Evolutionary conservation across 2,113 vertebrate species (phyloP).

Genomic region (Lepus americanus): DNA sequence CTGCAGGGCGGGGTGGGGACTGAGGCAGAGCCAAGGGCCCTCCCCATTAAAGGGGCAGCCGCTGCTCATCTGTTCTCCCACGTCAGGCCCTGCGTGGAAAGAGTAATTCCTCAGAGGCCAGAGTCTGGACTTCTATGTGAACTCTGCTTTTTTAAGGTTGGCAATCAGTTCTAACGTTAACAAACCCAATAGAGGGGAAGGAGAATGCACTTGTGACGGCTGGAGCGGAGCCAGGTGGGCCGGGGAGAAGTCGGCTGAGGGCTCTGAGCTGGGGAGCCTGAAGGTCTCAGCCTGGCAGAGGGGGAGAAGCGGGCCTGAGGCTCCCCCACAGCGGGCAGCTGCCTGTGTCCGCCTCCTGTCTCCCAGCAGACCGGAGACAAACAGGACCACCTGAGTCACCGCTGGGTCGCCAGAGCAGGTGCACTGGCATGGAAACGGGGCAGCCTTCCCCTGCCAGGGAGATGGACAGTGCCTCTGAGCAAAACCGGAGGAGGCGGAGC

Average conservation of each 20-base stretch:
- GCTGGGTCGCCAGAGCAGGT: background rate
- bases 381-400: background rate
- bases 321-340: background rate
- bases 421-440: background rate
- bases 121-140: slow-evolving; percentile 32
- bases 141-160: slow-evolving; percentile 55
- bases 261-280: background rate
- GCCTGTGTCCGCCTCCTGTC: background rate
- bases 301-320: background rate
- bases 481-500: background rate
- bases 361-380: background rate
- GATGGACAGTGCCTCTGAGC: background rate
- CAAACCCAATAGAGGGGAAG: background rate
- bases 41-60: background rate
- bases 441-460: background rate
- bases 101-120: background rate
- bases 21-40: background rate
- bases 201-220: background rate
- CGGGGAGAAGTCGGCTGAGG: background rate
- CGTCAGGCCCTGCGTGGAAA: background rate
- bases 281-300: background rate
- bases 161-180: slow-evolving; percentile 18
- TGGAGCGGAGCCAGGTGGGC: background rate
- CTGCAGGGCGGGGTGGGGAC: background rate
- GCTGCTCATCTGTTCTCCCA: background rate